Evolutionary conservation across 2,113 vertebrate genomes (phyloP), one percentile per base, ranked within the genome.

Genomic region (Rhinoptilus africanus): DNA sequence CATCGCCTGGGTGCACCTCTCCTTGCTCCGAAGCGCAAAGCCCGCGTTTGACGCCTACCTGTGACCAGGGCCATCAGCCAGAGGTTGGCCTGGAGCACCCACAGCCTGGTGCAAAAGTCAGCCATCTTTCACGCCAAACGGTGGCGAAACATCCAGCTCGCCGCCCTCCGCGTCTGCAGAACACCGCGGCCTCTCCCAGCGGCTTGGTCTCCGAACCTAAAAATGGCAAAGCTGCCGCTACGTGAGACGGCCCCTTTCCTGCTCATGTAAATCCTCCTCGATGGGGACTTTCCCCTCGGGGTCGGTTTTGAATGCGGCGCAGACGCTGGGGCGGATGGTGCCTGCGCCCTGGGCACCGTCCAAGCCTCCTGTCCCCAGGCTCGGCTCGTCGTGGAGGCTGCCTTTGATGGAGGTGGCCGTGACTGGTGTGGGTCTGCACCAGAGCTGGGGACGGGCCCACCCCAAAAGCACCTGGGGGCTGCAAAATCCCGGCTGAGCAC

Each of bases 241-340:
- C 0, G 1, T 3, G 20, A 39, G 69, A 8, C 37, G 0, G 86
- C 87, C 88, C 79, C 85, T 96, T 97, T 97, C 97, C 97, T 96
- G 97, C 88, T 85, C 75, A 96, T 97, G 96, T 94, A 97, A 97
- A 97, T 97, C 28, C 63, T 93, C 85, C 62, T 32, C 5, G 0
- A 5, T 0, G 14, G 96, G 92, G 93, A 96, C 79, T 93, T 96
- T 88, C 97, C 97, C 95, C 94, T 27, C 0, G 28, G 80, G 92
- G 59, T 17, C 8, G 43, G 41, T 81, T 96, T 96, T 89, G 95
- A 96, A 96, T 90, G 88, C 0, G 4, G 35, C 11, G 3, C 89
- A 95, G 81, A 76, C 73, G 2, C 62, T n/a, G 75, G 60, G 62
- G 66, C 1, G 2, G 71, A 15, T 0, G 8, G 3, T 63, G 56